Percentiles rank a stretch among this genome's conserved stretches.
Conservation (phyloP, 2,113 vertebrate species). For the Telmatochromis brichardi region DNA sequence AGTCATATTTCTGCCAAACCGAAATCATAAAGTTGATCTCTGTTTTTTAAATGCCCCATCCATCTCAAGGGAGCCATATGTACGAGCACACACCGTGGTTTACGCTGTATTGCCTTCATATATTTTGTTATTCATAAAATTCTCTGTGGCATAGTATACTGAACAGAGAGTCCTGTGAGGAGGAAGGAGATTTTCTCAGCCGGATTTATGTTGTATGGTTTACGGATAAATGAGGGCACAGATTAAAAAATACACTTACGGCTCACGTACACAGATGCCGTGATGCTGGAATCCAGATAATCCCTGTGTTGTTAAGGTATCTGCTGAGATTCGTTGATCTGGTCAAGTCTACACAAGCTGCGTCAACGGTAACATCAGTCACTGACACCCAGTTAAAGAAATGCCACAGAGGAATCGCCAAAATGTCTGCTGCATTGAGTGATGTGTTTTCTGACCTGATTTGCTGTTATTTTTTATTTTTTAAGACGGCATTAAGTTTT, state of each 20-base stretch:
- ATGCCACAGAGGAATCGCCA: rapidly evolving
- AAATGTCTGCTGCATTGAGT: neutral
- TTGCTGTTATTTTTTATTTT: neutral
- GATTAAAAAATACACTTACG: neutral
- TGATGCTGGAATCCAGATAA: conserved; percentile 25
- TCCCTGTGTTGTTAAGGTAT: conserved; percentile 15
- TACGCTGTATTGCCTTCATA: neutral
- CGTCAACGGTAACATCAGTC: neutral
- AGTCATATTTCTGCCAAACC: neutral
- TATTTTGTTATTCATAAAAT: conserved; percentile 11
- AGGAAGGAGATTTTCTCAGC: neutral
- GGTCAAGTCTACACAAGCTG: neutral
- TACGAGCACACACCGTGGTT: neutral
- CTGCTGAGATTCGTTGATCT: conserved; percentile 4
- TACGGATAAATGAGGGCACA: conserved; percentile 23
- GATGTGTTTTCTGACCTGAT: neutral
- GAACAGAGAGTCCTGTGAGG: neutral
- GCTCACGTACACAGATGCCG: neutral
- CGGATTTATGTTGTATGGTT: conserved; percentile 6
- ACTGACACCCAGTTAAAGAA: neutral
- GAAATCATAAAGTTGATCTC: neutral
- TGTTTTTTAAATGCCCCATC: neutral
- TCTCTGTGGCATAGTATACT: neutral
- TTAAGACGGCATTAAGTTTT: neutral
- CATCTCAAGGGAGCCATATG: neutral